Evolutionary conservation across 2,797 vertebrate genomes (phyloP).

Genomic region (Myotis pilosus): DNA sequence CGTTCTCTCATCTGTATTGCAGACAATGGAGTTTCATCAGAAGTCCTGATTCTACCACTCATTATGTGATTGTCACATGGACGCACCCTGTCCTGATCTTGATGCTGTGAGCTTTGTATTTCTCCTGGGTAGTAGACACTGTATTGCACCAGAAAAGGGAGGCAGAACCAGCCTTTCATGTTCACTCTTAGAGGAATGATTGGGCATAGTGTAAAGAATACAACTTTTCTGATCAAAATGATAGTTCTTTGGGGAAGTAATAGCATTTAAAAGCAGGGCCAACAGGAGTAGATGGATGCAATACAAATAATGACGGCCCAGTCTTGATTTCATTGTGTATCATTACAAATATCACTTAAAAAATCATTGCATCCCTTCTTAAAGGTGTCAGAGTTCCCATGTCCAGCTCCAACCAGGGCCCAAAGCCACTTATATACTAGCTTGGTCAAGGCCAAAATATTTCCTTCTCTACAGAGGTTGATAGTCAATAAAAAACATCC

Average conservation of each 20-base stretch:
- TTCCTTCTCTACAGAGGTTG: neutral
- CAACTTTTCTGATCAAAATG: slow-evolving; percentile 7
- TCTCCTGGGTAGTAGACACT: neutral
- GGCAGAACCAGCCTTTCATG: neutral
- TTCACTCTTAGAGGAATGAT: neutral
- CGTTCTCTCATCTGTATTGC: neutral
- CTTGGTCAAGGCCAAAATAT: neutral
- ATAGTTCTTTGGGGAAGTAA: neutral
- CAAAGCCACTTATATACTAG: neutral
- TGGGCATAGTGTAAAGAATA: slow-evolving; percentile 24
- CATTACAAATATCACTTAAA: neutral
- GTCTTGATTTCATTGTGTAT: neutral
- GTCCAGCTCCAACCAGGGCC: neutral
- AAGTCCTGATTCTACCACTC: slow-evolving; percentile 72
- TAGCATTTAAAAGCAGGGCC: neutral
- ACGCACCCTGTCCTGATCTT: slow-evolving; percentile 45
- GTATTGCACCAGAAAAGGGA: neutral
- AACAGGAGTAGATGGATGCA: neutral
- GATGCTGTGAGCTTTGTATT: slow-evolving; percentile 22
- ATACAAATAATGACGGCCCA: neutral
- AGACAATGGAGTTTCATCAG: slow-evolving; percentile 73
- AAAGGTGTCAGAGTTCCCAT: neutral
- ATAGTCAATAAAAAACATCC: neutral
- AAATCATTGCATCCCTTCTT: neutral
- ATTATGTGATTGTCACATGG: slow-evolving; percentile 69